Evolutionary conservation across 2,797 vertebrate species (phyloP).

Genomic region (Takifugu rubripes): DNA sequence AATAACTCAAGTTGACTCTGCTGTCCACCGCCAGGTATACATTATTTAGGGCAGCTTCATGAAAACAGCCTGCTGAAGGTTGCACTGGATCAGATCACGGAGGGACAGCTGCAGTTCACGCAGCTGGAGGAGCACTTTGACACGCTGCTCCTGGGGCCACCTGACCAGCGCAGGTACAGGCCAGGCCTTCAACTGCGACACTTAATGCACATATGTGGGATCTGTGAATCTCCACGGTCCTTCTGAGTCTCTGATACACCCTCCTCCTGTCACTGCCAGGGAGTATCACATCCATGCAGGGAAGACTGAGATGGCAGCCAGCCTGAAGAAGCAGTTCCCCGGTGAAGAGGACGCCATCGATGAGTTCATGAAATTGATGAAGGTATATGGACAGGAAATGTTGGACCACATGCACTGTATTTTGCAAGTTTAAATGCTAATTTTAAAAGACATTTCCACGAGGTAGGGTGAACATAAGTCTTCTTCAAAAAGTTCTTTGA

Average conservation of each 20-base stretch:
- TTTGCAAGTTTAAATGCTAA: too few species aligned
- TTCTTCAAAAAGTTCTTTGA: too few species aligned
- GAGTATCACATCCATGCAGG: constrained; percentile 67
- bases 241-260: too few species aligned
- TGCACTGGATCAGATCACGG: constrained; percentile 76
- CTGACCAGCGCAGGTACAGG: constrained; percentile 47
- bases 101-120: constrained; percentile 73
- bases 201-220: background rate
- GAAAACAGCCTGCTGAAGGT: constrained; percentile 71
- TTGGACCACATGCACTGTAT: background rate
- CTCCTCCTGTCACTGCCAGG: constrained; percentile 22
- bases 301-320: constrained; percentile 62
- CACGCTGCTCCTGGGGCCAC: constrained; percentile 66
- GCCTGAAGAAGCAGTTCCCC: constrained; percentile 74
- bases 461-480: too few species aligned
- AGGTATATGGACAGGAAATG: constrained; percentile 64
- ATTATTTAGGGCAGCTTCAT: constrained; percentile 78
- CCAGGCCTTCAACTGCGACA: background rate
- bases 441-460: too few species aligned
- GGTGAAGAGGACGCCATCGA: constrained; percentile 70
- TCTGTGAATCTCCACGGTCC: background rate
- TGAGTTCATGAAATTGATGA: constrained; percentile 78
- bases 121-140: constrained; percentile 76
- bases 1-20: background rate
- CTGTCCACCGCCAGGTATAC: constrained; percentile 61